Percentiles rank a stretch among this genome's conserved stretches.
Conservation (phyloP, 2,888 invertebrate species). For the Timema podura region DNA sequence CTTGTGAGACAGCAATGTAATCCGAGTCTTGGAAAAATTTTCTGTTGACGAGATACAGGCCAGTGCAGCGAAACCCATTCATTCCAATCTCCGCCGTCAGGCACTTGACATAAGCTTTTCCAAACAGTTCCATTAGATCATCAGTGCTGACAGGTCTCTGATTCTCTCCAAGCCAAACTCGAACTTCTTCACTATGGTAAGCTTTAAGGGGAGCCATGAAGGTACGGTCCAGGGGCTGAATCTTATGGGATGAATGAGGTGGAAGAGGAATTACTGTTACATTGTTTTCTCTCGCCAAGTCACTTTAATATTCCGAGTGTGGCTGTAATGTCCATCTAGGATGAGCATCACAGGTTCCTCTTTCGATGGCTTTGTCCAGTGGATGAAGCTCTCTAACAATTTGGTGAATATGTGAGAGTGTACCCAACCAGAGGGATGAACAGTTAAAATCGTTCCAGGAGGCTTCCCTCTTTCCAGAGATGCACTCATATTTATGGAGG, state of each 20-base stretch:
- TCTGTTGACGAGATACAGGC: neutral
- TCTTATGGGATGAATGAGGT: slow-evolving; percentile 17
- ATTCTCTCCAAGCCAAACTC: slow-evolving; percentile 12
- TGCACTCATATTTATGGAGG: slow-evolving; percentile 8
- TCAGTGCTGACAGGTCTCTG: slow-evolving; percentile 7
- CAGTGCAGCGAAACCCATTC: slow-evolving; percentile 7
- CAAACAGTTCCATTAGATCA: slow-evolving; percentile 20
- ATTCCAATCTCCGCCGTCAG: slow-evolving; percentile 18
- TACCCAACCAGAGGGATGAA: slow-evolving; percentile 9
- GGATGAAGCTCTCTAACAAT: slow-evolving; percentile 10
- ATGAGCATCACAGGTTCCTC: slow-evolving; percentile 10
- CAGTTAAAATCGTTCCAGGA: slow-evolving; percentile 6
- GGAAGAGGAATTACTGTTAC: slow-evolving; percentile 21
- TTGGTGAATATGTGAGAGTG: slow-evolving; percentile 10
- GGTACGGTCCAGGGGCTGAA: slow-evolving; percentile 16
- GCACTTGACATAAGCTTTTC: slow-evolving; percentile 14
- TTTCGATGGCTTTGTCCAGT: neutral
- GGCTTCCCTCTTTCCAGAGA: slow-evolving; percentile 9
- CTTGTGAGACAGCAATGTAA: neutral
- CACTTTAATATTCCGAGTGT: slow-evolving; percentile 20
- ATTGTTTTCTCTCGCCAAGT: slow-evolving; percentile 18
- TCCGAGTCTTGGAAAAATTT: slow-evolving; percentile 7
- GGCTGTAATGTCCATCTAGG: slow-evolving; percentile 8
- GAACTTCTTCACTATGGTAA: slow-evolving; percentile 11
- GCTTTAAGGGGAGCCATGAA: slow-evolving; percentile 17